Conservation (phyloP, 2,888 invertebrate genomes). For the Drymonia ruficornis region DNA sequence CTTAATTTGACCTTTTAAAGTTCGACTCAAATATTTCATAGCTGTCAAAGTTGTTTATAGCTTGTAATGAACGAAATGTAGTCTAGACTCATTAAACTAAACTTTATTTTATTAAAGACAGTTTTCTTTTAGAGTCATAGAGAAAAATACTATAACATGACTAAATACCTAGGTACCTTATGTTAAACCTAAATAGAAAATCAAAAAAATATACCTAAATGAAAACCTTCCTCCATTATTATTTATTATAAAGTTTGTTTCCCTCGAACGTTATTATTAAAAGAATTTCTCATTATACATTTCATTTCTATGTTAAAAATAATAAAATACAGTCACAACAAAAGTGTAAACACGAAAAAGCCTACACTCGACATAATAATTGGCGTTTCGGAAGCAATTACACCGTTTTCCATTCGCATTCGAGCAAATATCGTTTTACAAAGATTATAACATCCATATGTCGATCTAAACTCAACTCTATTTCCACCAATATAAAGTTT, state of each 20-base stretch:
- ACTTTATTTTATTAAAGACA: no score
- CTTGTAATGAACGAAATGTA: constrained; percentile 6
- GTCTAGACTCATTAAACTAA: neutral
- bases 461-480: constrained; percentile 14
- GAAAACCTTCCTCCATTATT: no score
- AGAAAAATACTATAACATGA: no score
- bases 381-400: constrained; percentile 52
- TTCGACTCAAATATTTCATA: constrained; percentile 16
- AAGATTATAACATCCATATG: neutral
- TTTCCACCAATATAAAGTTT: constrained; percentile 9
- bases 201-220: no score
- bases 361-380: constrained; percentile 43
- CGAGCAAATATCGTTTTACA: constrained; percentile 40
- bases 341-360: constrained; percentile 34
- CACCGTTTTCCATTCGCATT: constrained; percentile 45
- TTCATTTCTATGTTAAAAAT: no score
- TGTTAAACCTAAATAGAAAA: no score
- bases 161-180: no score
- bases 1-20: constrained; percentile 19
- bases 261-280: no score
- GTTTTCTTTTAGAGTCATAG: no score
- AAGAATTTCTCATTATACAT: neutral
- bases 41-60: constrained; percentile 12
- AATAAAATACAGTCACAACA: neutral
- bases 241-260: no score